Base-by-base conservation (phyloP, 2,113 vertebrate species). In the Scomber japonicus region DNA sequence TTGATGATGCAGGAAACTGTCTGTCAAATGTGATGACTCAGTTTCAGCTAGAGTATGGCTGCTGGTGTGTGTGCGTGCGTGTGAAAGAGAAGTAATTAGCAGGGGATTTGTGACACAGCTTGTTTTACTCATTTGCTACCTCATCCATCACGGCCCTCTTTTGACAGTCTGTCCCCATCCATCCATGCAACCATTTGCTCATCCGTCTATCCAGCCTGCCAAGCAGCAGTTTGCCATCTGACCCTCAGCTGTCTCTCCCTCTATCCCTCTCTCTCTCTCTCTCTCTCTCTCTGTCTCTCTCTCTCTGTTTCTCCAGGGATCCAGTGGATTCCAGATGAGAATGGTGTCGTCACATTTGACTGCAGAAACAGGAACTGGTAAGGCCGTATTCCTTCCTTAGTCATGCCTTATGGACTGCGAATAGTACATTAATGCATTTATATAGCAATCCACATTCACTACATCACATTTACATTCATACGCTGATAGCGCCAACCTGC, bases 341-440 rank as follows among this genome's bases (percentile, higher is more conserved):
- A 98, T 0, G 98, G 97, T n/a, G 98, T 99, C 17, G 96, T 99
- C 70, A 95, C 97, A 11, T 99, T 98, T 0, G 98, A 99, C 86
- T 97, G 96, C 88, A 95, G 98, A 73, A 98, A 99, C 91, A 95
- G 97, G 17, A 97, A 98, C 89, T 98, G 98, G 98, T 98, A 80
- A 95, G 94, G 13, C 11, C 0, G 13, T 46, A 16, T 24, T 50
- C 5, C 21, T 35, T 51, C 30, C 55, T 27, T 55, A 15, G 3
- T 57, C 21, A 57, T 59, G 35, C 55, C 8, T 31, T 56, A 19
- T 27, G 24, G 21, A 21, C 21, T 21, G 21, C 21, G 21, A 21
- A 21, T 21, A 21, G 21, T 21, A 21, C 21, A 21, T 21, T 21
- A 21, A 21, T 21, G 21, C 21, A 21, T 21, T 21, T 21, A 21